Percentiles rank a stretch among this genome's conserved stretches.
These are phyloP conservation scores for Pantherophis alleghaniensis DNA, from an alignment of 2,797 vertebrate genomes.

Conservation along the genomic window DNA sequence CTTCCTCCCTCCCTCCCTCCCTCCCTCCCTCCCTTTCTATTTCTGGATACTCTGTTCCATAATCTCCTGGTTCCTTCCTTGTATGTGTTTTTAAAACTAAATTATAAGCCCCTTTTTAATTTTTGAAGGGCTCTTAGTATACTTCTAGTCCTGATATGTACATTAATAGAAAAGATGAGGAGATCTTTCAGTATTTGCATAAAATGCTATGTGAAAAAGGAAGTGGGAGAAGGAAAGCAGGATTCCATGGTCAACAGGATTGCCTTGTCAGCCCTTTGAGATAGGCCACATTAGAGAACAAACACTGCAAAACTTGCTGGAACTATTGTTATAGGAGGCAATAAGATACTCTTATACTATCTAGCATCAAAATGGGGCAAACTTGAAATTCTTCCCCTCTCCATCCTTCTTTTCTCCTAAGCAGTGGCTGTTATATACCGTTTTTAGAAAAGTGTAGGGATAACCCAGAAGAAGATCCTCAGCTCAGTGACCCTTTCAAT, in stretches of 20 bases:
- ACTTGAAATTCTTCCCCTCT: not conserved
- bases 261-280: not conserved
- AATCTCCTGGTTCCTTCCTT: not conserved
- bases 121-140: too few species aligned
- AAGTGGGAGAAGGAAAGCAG: not conserved
- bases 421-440: not conserved
- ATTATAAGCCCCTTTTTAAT: not conserved
- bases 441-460: not conserved
- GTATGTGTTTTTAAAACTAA: not conserved
- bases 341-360: not conserved
- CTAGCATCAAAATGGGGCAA: not conserved
- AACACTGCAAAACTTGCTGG: not conserved
- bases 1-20: too few species aligned
- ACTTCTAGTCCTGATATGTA: not conserved
- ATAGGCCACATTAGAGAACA: not conserved
- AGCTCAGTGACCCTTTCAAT: not conserved
- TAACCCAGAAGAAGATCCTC: not conserved
- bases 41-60: not conserved
- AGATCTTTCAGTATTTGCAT: not conserved
- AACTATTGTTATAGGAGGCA: not conserved
- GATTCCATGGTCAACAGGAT: not conserved
- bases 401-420: not conserved
- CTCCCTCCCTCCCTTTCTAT: not conserved
- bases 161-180: not conserved
- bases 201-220: not conserved